Percentiles rank a stretch among this genome's conserved stretches.
Conservation (phyloP, 1,140 invertebrate species). For the Papilio polyxenes region DNA sequence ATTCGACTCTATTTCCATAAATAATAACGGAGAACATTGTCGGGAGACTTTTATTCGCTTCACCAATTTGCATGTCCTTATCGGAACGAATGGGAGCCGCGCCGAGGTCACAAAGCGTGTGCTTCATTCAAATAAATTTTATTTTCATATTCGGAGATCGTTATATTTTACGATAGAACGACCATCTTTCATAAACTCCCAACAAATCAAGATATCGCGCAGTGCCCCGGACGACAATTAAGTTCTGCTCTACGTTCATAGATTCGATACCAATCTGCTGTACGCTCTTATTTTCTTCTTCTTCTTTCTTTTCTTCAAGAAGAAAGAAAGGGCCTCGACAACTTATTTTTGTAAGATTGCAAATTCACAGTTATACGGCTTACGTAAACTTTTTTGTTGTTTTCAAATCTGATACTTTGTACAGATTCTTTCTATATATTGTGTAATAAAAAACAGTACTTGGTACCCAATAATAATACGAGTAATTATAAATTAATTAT, state of each 20-base stretch:
- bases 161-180: conserved; percentile 21
- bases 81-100: conserved; percentile 42
- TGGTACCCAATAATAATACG: no score
- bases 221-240: neutral
- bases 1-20: conserved; percentile 65
- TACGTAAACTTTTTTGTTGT: no score
- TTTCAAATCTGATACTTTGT: no score
- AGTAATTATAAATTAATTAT: no score
- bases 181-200: conserved; percentile 9
- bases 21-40: conserved; percentile 63
- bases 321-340: no score
- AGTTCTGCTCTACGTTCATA: neutral
- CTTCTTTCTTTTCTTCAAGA: no score
- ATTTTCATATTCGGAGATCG: conserved; percentile 28
- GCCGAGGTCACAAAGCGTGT: conserved; percentile 29
- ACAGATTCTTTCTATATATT: no score
- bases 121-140: conserved; percentile 34
- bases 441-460: no score
- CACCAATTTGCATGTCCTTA: conserved; percentile 60
- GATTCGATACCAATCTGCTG: neutral
- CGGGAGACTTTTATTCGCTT: conserved; percentile 59
- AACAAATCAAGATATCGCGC: neutral
- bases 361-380: no score
- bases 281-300: no score
- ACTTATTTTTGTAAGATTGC: no score